Base-by-base conservation (phyloP, 1,140 invertebrate species). In the Brevipalpus yothersi region DNA sequence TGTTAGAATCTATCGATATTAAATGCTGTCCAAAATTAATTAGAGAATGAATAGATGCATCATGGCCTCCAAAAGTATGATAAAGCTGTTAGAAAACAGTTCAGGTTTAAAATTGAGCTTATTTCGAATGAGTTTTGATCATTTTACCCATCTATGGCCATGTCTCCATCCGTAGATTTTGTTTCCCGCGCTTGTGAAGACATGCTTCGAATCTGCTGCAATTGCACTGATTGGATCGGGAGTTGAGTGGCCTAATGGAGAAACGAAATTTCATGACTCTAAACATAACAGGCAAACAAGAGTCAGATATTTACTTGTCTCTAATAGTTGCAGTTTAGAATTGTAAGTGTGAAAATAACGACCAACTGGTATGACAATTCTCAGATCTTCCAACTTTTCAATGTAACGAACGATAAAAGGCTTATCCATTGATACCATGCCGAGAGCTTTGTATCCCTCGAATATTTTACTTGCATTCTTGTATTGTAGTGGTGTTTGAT, bases 21-120 rank as follows among this genome's bases (percentile, higher is more conserved):
- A 96, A 72, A 72, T 89, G 83, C 21, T 75, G 70, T 4, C 83
- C 88, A 72, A 95, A 93, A 15, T 90, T 84, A 62, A 93, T 68
- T n/a, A 96, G 66, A 11, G 82, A 68, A 64, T 82, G 79, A 11
- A 97, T 77, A 57, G 60, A 51, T 17, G 72, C 70, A 21, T 78
- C 69, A 68, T 93, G 87, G 7, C 84, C 85, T 65, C 74, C 77
- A 67, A 86, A 95, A 0, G 76, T 65, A 58, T 51, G 2, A 55
- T 56, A 19, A 60, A 60, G 47, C 21, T 59, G 60, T 49, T 61
- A 63, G 56, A 56, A 62, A 55, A 60, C 15, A 45, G 1, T 31
- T 55, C 17, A 61, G 42, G 42, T n/a, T 42, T 17, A 0, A 53
- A 58, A 53, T 60, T 39, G 11, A 31, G 31, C 31, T 31, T 5